phyloP scores from a whole-genome alignment of 2,797 vertebrate species.

The Erithacus rubecula region DNA sequence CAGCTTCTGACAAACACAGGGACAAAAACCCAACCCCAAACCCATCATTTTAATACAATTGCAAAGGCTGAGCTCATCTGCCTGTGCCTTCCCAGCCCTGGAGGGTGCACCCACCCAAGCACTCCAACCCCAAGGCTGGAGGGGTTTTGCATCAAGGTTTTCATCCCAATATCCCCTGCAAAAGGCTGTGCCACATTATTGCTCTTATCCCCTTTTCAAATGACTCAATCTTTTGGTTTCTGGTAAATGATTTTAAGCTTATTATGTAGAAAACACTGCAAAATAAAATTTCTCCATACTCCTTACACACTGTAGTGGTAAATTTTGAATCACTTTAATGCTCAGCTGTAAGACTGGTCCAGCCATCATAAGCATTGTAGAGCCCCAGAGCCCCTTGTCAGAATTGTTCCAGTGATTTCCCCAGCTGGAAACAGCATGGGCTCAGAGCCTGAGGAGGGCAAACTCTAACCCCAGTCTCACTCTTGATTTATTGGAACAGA shows the following conservation, averaged over 20 bases:
- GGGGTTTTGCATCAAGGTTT: slow-evolving; percentile 3
- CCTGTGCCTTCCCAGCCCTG: not conserved
- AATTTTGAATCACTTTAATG: not conserved
- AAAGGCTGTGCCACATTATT: not conserved
- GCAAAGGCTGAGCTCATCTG: slow-evolving; percentile 13
- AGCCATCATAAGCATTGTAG: not conserved
- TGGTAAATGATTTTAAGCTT: not conserved
- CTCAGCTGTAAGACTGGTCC: not conserved
- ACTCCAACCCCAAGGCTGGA: slow-evolving; percentile 17
- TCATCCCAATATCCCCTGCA: not conserved
- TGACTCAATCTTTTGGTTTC: not conserved
- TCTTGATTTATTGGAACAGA: not conserved
- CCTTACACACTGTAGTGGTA: not conserved
- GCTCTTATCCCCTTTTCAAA: not conserved
- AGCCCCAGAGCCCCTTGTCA: not conserved
- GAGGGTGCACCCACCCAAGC: not conserved
- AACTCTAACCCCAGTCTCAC: not conserved
- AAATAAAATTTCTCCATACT: not conserved
- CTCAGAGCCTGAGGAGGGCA: not conserved
- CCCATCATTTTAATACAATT: fast-evolving
- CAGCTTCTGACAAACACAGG: not conserved
- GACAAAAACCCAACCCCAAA: fast-evolving
- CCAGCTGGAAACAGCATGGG: not conserved
- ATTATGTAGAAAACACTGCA: not conserved
- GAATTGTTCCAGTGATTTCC: not conserved